Conservation (phyloP, 2,888 invertebrate species). For the Meghimatium bilineatum region DNA sequence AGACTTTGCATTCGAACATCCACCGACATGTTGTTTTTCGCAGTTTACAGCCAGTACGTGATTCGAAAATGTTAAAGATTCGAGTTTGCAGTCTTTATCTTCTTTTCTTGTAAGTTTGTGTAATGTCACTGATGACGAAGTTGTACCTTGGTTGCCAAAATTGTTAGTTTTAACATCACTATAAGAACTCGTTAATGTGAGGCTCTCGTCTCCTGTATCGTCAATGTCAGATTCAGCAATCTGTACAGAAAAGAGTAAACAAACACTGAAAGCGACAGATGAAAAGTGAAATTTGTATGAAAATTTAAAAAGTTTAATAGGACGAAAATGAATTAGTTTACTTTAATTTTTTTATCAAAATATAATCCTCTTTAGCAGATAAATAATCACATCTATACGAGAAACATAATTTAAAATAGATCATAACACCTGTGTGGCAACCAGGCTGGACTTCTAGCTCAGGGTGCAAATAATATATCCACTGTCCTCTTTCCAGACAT, state of each 20-base stretch:
- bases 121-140: background rate
- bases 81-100: background rate
- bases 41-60: background rate
- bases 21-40: background rate
- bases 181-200: background rate
- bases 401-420: too few species aligned
- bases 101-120: background rate
- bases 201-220: too few species aligned
- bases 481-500: too few species aligned
- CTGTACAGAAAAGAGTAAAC: background rate
- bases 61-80: background rate
- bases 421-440: too few species aligned
- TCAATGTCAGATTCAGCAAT: background rate
- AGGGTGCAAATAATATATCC: too few species aligned
- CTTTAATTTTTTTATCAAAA: too few species aligned
- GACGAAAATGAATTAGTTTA: too few species aligned
- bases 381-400: too few species aligned
- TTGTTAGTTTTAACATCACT: background rate
- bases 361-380: too few species aligned
- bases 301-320: background rate
- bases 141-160: background rate
- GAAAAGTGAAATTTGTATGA: background rate
- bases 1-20: background rate
- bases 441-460: too few species aligned
- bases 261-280: background rate